phyloP scores from a whole-genome alignment of 2,888 invertebrate genomes.

The Chouioia cunea region DNA sequence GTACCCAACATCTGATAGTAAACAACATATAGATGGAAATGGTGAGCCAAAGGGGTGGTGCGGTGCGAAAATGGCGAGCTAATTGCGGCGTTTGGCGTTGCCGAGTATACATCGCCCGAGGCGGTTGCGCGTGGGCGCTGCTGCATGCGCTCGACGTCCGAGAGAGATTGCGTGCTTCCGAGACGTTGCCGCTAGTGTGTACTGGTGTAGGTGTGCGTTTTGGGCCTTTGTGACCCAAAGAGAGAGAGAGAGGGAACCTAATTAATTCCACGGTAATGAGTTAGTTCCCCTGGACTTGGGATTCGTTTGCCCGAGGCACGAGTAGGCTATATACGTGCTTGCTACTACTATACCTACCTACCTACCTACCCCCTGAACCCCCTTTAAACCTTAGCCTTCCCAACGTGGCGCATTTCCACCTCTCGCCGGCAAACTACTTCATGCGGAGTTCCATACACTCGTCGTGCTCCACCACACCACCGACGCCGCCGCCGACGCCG shows the following conservation, averaged over 20 bases:
- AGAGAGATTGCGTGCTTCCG: background rate
- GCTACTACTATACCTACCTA: constrained; percentile 47
- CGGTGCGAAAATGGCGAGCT: too few relatives aligned
- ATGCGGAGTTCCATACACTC: constrained; percentile 45
- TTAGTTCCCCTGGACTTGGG: constrained; percentile 57
- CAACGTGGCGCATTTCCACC: constrained; percentile 48
- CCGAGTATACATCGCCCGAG: background rate
- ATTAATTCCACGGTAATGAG: constrained; percentile 62
- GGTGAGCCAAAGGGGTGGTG: too few relatives aligned
- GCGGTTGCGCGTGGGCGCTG: too few relatives aligned
- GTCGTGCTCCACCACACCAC: too few relatives aligned
- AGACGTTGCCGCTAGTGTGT: background rate
- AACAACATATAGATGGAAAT: too few relatives aligned
- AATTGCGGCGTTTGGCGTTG: too few relatives aligned
- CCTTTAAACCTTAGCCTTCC: constrained; percentile 12
- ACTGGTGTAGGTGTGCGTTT: constrained; percentile 37
- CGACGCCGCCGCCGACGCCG: too few relatives aligned
- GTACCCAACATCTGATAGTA: too few relatives aligned
- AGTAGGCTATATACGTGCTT: too few relatives aligned
- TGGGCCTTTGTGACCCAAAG: constrained; percentile 60
- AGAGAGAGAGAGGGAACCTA: constrained; percentile 54
- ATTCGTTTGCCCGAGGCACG: constrained; percentile 54
- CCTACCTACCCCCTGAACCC: constrained; percentile 39
- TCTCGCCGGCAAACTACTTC: constrained; percentile 50
- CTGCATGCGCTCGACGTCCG: background rate